Base-by-base conservation (phyloP, 2,797 vertebrate species). In the Enteromius afrohamiltoni region DNA sequence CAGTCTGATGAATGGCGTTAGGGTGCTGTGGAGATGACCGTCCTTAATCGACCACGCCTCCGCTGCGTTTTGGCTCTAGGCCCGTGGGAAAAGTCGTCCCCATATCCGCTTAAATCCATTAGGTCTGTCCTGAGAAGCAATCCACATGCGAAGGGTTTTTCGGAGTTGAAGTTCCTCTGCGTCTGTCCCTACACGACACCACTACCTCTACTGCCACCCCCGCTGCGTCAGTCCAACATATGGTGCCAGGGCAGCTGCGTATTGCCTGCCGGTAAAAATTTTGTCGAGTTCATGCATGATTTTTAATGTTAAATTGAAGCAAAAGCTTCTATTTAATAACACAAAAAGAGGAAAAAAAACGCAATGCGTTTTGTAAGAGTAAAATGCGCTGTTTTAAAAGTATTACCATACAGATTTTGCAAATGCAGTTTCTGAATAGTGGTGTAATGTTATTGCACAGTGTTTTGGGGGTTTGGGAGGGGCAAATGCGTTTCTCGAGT, bases 1-100 rank as follows among this genome's bases (percentile, higher is more conserved):
- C 90, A 90, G 91, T 94, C 89, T 93, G 93, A 90, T 94, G 93
- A 94, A 89, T 93, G 90, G 93, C 91, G 77, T 86, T 95, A 93
- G 90, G 94, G 90, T 90, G 89, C 90, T 92, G 91, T 84, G 87
- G 85, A 91, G 91, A 91, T 87, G 92, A 93, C 26, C 92, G 34
- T 85, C 93, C 90, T 81, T 92, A 74, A 80, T 86, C 84, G 73
- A 83, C 88, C 71, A 82, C 83, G 37, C 67, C 90, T 84, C 83
- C 45, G 82, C 91, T 89, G 88, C 91, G 49, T 91, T 91, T 90
- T 47, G 83, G 89, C 90, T 93, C 89, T 95, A 94, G 93, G 90
- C 88, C 85, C 71, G 88, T 77, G 90, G 91, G 90, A 92, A 40
- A 91, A 88, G 91, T 88, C 73, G 77, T 90, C 80, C 68, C 31